Percentiles rank a stretch among this genome's conserved stretches.
Conservation (phyloP, 2,113 vertebrate genomes). For the Telmatochromis bifrenatus region DNA sequence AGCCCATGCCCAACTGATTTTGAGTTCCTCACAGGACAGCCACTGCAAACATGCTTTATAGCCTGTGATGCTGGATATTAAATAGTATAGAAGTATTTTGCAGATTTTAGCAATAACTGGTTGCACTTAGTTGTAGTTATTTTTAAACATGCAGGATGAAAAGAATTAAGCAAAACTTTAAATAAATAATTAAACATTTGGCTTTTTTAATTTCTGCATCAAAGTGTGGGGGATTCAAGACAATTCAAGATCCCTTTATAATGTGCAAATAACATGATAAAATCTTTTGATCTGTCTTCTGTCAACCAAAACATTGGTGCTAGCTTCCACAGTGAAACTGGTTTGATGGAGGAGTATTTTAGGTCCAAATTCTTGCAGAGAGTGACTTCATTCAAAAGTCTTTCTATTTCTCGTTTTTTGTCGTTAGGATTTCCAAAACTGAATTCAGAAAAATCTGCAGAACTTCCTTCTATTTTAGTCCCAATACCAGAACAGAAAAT, state of each 20-base stretch:
- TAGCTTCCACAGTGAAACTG: neutral
- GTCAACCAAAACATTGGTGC: neutral
- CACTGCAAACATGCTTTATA: neutral
- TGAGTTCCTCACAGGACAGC: neutral
- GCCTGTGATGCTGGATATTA: neutral
- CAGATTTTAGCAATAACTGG: neutral
- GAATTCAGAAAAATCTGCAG: neutral
- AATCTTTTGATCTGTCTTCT: neutral
- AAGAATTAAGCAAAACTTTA: neutral
- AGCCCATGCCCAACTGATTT: neutral
- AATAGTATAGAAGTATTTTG: neutral
- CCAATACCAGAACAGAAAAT: conserved; percentile 1
- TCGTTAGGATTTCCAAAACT: neutral
- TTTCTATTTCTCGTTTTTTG: neutral
- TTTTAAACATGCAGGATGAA: neutral
- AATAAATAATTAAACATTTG: neutral
- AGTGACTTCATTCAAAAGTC: neutral
- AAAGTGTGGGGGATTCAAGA: neutral
- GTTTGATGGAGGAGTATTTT: neutral
- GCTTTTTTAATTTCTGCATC: neutral
- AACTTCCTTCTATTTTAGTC: neutral
- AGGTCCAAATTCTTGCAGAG: neutral
- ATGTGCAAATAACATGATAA: neutral
- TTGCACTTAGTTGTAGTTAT: neutral
- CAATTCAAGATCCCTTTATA: neutral